A percentile compares a stretch with the other conserved stretches of the same genome.
phyloP scores from a whole-genome alignment of 2,113 vertebrate species.

The Pseudopodoces humilis region DNA sequence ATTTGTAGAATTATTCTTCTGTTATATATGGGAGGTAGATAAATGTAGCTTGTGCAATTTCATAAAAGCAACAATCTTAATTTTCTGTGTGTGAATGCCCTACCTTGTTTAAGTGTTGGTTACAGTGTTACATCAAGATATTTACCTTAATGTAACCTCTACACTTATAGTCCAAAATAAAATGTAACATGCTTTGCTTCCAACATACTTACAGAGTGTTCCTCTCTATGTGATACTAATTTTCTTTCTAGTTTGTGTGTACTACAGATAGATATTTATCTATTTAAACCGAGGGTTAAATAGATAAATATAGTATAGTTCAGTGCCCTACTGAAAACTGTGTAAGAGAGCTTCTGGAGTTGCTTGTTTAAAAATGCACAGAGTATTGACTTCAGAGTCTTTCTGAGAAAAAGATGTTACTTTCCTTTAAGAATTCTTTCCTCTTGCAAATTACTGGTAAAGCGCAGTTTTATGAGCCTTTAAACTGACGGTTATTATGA shows the following conservation, averaged over 20 bases:
- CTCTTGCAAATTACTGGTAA: slow-evolving; percentile 40
- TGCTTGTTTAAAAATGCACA: background rate
- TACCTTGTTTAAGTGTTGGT: slow-evolving; percentile 15
- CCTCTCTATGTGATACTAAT: background rate
- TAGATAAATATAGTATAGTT: background rate
- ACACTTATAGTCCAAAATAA: background rate
- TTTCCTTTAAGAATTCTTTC: slow-evolving; percentile 28
- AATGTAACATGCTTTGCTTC: background rate
- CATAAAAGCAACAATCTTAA: background rate
- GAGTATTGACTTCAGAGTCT: background rate
- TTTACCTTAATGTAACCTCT: background rate
- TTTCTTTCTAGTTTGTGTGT: background rate
- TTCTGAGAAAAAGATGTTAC: slow-evolving; percentile 30
- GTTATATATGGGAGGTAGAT: background rate
- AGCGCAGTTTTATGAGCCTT: slow-evolving; percentile 49
- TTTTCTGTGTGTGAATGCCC: background rate
- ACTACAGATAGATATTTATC: background rate
- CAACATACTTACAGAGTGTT: background rate
- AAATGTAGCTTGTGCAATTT: background rate
- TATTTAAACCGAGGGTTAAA: background rate
- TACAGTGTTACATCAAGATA: background rate
- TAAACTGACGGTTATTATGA: slow-evolving; percentile 56
- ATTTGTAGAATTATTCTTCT: background rate
- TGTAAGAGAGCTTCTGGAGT: background rate
- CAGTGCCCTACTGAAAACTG: background rate